These are phyloP conservation scores for Ooceraea biroi DNA, from an alignment of 1,140 invertebrate species.

Conservation along the genomic window DNA sequence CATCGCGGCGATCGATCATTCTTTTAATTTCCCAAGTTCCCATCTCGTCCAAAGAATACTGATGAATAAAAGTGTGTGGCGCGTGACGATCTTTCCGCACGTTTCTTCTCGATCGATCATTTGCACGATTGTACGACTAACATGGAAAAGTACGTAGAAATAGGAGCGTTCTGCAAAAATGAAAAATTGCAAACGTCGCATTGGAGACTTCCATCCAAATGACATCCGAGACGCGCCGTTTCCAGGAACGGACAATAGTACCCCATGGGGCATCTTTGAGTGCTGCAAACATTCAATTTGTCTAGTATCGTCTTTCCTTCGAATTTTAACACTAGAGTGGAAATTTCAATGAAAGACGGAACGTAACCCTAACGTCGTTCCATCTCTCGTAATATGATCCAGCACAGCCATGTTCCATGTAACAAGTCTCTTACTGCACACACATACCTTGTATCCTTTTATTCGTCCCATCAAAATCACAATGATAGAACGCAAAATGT, in stretches of 20 bases:
- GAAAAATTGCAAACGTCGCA: slow-evolving; percentile 50
- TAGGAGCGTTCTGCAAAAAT: slow-evolving; percentile 25
- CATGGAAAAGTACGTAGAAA: slow-evolving; percentile 40
- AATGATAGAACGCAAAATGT: slow-evolving; percentile 16
- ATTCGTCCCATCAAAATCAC: slow-evolving; percentile 12
- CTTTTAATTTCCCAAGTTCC: slow-evolving; percentile 53
- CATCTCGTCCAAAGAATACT: slow-evolving; percentile 40
- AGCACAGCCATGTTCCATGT: background rate
- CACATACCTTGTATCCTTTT: background rate
- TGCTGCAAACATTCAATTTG: slow-evolving; percentile 83
- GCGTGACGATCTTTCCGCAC: slow-evolving; percentile 15
- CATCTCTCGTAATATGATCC: slow-evolving; percentile 61
- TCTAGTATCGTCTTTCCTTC: slow-evolving; percentile 81
- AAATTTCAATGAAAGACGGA: slow-evolving; percentile 57
- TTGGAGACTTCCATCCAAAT: slow-evolving; percentile 11
- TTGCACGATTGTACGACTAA: slow-evolving; percentile 45
- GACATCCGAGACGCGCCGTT: slow-evolving; percentile 54
- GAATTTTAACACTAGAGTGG: slow-evolving; percentile 81
- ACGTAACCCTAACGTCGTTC: slow-evolving; percentile 42
- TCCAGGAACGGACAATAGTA: slow-evolving; percentile 36
- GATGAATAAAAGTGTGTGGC: slow-evolving; percentile 19
- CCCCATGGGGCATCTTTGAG: slow-evolving; percentile 58
- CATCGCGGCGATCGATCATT: slow-evolving; percentile 36
- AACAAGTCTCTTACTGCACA: background rate
- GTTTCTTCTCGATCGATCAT: slow-evolving; percentile 55